phyloP scores from a whole-genome alignment of 2,797 vertebrate genomes.

The Potorous gilbertii region DNA sequence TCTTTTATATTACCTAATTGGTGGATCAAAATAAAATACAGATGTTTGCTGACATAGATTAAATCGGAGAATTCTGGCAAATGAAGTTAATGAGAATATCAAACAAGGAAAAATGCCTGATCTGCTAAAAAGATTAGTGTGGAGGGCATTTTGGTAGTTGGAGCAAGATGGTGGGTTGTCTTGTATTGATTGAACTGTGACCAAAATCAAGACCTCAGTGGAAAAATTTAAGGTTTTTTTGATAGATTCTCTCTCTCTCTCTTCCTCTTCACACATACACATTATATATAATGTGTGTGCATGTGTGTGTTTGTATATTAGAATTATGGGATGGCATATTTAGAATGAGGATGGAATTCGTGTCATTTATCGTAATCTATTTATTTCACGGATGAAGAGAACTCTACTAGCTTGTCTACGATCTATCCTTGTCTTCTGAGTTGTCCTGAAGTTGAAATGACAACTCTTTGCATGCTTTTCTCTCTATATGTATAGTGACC shows the following conservation, averaged over 20 bases:
- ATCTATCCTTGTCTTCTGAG: background rate
- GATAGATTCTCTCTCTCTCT: too few relatives aligned
- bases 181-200: background rate
- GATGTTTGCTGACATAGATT: conserved; percentile 17
- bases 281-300: too few relatives aligned
- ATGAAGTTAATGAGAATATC: conserved; percentile 12
- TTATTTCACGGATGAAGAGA: background rate
- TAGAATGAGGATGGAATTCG: background rate
- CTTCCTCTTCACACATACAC: too few relatives aligned
- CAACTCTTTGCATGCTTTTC: background rate
- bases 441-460: background rate
- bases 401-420: background rate
- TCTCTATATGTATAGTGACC: background rate
- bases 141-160: background rate
- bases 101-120: background rate
- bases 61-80: conserved; percentile 15
- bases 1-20: conserved; percentile 34
- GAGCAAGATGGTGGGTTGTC: background rate
- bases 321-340: background rate
- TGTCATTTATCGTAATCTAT: background rate
- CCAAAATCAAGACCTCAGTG: background rate
- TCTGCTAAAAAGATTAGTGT: conserved; percentile 16
- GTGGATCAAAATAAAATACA: conserved; percentile 19
- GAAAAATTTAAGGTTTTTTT: background rate
- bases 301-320: background rate